Conservation (phyloP, 23 tunicate species). For the Ciona savignyi region DNA sequence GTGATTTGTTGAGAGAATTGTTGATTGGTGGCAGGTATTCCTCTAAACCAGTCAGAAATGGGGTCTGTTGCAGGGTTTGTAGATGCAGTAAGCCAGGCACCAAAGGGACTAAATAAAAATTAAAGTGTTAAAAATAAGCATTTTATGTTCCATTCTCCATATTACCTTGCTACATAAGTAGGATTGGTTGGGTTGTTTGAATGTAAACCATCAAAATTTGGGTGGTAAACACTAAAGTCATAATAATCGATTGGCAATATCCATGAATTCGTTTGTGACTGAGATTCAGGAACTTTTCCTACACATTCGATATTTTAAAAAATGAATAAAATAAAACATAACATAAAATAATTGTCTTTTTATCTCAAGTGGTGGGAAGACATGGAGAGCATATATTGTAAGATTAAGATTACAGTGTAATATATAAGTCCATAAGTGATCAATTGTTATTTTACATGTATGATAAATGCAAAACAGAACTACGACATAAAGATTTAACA, state of each 20-base stretch:
- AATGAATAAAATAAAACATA: neutral
- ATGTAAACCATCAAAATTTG: constrained; percentile 17
- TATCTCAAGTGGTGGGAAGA: too few species aligned
- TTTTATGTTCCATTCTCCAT: neutral
- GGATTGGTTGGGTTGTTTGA: constrained; percentile 12
- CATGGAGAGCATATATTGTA: too few species aligned
- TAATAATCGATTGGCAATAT: constrained; percentile 14
- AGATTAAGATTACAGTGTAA: too few species aligned
- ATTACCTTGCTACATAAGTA: constrained; percentile 18
- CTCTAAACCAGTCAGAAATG: constrained; percentile 10
- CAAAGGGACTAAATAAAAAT: constrained; percentile 17
- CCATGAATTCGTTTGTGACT: neutral
- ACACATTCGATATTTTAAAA: neutral
- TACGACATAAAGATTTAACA: too few species aligned
- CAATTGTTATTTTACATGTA: too few species aligned
- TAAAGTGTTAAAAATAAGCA: too few species aligned
- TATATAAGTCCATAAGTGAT: too few species aligned
- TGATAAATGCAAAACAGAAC: too few species aligned
- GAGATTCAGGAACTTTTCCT: constrained; percentile 2
- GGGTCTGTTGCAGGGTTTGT: constrained; percentile 3
- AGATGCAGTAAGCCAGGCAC: constrained; percentile 10
- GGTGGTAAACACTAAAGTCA: constrained; percentile 22
- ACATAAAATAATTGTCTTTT: too few species aligned
- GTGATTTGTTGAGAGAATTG: neutral
- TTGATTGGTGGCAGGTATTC: constrained; percentile 19